Conservation (phyloP, 2,113 vertebrate species). For the Rhabdornis inornatus region DNA sequence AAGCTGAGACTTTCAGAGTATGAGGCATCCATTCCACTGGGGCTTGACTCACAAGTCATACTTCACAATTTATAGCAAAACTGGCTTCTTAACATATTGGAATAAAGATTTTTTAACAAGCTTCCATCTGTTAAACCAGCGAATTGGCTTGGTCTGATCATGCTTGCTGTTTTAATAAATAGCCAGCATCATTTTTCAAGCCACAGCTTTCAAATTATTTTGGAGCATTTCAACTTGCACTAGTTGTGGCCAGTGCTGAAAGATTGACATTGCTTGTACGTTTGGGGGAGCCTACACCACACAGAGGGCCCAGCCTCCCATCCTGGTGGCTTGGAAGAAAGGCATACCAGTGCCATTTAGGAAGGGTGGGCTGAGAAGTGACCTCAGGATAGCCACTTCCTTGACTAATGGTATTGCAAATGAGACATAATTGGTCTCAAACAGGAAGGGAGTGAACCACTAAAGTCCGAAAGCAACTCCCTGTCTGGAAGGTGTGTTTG, state of each 20-base stretch:
- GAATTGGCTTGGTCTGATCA: slow-evolving; percentile 51
- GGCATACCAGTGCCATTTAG: not conserved
- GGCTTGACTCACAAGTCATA: slow-evolving; percentile 57
- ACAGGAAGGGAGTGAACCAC: slow-evolving; percentile 62
- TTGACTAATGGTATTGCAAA: slow-evolving; percentile 47
- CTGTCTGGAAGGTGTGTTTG: slow-evolving; percentile 54
- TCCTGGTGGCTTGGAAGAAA: slow-evolving; percentile 2
- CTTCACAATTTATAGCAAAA: slow-evolving; percentile 59
- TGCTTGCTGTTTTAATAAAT: slow-evolving; percentile 60
- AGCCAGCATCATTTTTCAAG: slow-evolving; percentile 48
- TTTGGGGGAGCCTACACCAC: not conserved
- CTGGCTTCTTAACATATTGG: slow-evolving; percentile 61
- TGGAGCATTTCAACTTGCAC: not conserved
- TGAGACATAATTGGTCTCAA: slow-evolving; percentile 49
- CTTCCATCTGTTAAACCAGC: slow-evolving; percentile 61
- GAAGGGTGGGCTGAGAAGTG: slow-evolving; percentile 39
- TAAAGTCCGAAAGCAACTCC: slow-evolving; percentile 47
- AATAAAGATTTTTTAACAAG: slow-evolving; percentile 62
- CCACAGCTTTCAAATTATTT: slow-evolving; percentile 46
- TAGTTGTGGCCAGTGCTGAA: not conserved
- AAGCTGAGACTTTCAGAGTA: slow-evolving; percentile 14
- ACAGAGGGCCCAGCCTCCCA: not conserved
- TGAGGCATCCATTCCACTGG: slow-evolving; percentile 47
- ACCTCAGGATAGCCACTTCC: slow-evolving; percentile 51
- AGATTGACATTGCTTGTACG: not conserved